Evolutionary conservation across 2,797 vertebrate genomes (phyloP).

Genomic region (Echiichthys vipera): DNA sequence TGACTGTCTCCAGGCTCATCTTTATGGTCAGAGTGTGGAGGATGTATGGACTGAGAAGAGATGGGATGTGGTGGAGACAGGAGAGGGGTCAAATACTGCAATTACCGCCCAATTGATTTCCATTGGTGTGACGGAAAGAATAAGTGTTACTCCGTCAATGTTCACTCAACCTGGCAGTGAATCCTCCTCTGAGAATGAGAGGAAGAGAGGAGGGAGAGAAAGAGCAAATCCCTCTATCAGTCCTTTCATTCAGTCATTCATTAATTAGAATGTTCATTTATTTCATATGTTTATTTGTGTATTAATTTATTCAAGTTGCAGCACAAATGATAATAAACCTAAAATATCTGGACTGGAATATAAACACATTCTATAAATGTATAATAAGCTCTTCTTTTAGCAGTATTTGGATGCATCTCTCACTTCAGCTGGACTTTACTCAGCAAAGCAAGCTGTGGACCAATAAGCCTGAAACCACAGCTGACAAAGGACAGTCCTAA

Average conservation of each 20-base stretch:
- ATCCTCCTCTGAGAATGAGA: conserved; percentile 63
- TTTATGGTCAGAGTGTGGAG: conserved; percentile 56
- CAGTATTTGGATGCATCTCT: conserved; percentile 9
- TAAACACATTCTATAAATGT: neutral
- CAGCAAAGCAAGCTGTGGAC: neutral
- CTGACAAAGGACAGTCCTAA: neutral
- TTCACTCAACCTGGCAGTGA: conserved; percentile 77
- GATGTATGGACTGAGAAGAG: conserved; percentile 61
- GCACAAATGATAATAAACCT: neutral
- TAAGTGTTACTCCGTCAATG: conserved; percentile 83
- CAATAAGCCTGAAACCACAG: conserved; percentile 20
- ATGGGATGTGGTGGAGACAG: conserved; percentile 68
- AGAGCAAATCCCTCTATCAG: conserved; percentile 40
- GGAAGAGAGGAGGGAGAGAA: conserved; percentile 24
- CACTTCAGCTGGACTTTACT: neutral
- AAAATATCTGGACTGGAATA: conserved; percentile 5
- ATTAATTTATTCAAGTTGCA: conserved; percentile 41
- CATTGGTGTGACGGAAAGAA: conserved; percentile 81
- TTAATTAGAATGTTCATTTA: conserved; percentile 52
- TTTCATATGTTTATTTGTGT: conserved; percentile 50
- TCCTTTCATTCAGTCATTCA: conserved; percentile 46
- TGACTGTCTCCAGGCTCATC: conserved; percentile 55
- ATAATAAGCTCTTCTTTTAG: neutral
- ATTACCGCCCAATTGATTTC: conserved; percentile 86
- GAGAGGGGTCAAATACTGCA: conserved; percentile 81